A percentile compares a stretch with the other conserved stretches of the same genome.
These are phyloP conservation scores for Anableps anableps DNA, from an alignment of 2,797 vertebrate genomes.

Conservation along the genomic window DNA sequence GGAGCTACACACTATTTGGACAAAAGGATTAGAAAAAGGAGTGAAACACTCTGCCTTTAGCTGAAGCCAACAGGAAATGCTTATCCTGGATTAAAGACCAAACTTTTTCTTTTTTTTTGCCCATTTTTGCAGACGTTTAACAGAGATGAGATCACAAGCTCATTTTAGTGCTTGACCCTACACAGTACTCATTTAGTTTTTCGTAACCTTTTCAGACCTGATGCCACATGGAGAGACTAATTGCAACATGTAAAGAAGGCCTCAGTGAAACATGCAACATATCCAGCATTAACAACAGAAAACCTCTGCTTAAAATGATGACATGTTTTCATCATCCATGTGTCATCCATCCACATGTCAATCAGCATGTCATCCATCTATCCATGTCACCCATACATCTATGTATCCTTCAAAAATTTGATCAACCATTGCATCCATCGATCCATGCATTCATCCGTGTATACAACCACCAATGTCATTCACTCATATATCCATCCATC, in stretches of 20 bases:
- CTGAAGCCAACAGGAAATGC: conserved; percentile 12
- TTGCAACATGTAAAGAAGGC: not conserved
- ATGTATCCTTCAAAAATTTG: not conserved
- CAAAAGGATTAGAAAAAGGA: conserved; percentile 35
- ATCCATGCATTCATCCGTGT: not conserved
- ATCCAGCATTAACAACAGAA: not conserved
- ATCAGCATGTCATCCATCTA: not conserved
- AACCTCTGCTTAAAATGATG: conserved; percentile 11
- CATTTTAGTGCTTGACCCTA: not conserved
- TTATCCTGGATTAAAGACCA: conserved; percentile 31
- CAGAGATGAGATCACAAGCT: not conserved
- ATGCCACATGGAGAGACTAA: not conserved
- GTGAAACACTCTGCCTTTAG: conserved; percentile 28
- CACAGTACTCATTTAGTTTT: not conserved
- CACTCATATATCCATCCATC: not conserved
- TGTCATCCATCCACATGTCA: not conserved
- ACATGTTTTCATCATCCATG: not conserved
- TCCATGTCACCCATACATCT: not conserved
- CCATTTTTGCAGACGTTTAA: not conserved
- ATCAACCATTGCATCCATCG: not conserved
- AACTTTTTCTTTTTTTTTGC: not conserved
- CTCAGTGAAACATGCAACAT: not conserved
- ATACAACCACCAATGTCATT: not conserved
- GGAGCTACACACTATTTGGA: conserved; percentile 14
- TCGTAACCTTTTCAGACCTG: not conserved